Evolutionary conservation across 1,140 invertebrate genomes (phyloP).

Genomic region (Ctenoplectra terminalis): DNA sequence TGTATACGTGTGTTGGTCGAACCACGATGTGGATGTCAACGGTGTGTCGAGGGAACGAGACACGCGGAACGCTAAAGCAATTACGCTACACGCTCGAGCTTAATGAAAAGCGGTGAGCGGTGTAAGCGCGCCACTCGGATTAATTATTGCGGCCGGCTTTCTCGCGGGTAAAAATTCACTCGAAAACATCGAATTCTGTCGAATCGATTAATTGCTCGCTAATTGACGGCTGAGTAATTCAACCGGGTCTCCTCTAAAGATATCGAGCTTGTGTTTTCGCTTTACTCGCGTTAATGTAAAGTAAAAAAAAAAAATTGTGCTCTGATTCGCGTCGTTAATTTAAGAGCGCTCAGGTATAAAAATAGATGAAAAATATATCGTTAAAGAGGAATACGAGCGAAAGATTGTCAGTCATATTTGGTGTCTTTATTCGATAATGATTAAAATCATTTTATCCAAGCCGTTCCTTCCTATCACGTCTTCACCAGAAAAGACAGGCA

Average conservation of each 20-base stretch:
- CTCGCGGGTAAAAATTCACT: not conserved
- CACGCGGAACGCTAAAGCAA: slow-evolving; percentile 34
- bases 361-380: not conserved
- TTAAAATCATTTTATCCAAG: too few species aligned
- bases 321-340: not conserved
- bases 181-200: not conserved
- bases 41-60: not conserved
- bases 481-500: not conserved
- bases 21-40: not conserved
- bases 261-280: too few species aligned
- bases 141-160: slow-evolving; percentile 20
- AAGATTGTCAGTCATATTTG: too few species aligned
- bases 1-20: not conserved
- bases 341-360: too few species aligned
- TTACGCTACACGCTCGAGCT: slow-evolving; percentile 22
- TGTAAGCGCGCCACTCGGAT: not conserved
- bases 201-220: slow-evolving; percentile 13
- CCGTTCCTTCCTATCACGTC: too few species aligned
- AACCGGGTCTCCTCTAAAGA: not conserved
- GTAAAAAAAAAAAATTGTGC: not conserved
- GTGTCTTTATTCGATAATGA: too few species aligned
- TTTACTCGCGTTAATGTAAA: too few species aligned
- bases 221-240: not conserved
- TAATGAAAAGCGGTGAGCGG: slow-evolving; percentile 22
- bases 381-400: too few species aligned